Conservation (phyloP, 2,888 invertebrate genomes). For the Adelognathus sp. region DNA sequence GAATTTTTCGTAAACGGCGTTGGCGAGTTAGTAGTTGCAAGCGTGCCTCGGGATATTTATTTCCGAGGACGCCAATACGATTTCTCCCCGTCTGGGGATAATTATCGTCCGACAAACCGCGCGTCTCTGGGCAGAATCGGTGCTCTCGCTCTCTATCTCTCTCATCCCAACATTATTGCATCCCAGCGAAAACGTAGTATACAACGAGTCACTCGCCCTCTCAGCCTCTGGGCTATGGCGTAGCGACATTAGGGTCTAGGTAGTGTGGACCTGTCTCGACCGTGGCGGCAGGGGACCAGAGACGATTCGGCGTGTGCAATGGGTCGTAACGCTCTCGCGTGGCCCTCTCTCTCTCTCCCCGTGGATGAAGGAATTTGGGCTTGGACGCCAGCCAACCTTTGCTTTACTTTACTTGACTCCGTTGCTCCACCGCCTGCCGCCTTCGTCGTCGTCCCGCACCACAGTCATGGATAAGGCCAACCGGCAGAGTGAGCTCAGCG, state of each 20-base stretch:
- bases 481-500: constrained; percentile 23
- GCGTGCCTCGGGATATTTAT: constrained; percentile 52
- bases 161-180: background rate
- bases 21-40: constrained; percentile 13
- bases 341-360: too few species aligned
- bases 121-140: constrained; percentile 47
- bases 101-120: constrained; percentile 67
- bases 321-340: constrained; percentile 73
- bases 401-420: constrained; percentile 75
- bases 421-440: constrained; percentile 59
- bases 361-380: constrained; percentile 70
- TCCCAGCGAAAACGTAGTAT: background rate
- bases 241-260: constrained; percentile 69
- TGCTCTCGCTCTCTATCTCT: background rate
- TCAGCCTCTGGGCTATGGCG: constrained; percentile 54
- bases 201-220: constrained; percentile 8
- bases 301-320: constrained; percentile 78
- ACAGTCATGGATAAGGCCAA: constrained; percentile 50
- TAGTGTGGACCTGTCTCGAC: constrained; percentile 70
- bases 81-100: constrained; percentile 61
- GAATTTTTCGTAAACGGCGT: constrained; percentile 48
- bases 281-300: constrained; percentile 68
- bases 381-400: constrained; percentile 77
- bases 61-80: constrained; percentile 51
- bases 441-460: constrained; percentile 5